Conservation (phyloP, 2,113 vertebrate genomes). For the Grammomys dolichurus region DNA sequence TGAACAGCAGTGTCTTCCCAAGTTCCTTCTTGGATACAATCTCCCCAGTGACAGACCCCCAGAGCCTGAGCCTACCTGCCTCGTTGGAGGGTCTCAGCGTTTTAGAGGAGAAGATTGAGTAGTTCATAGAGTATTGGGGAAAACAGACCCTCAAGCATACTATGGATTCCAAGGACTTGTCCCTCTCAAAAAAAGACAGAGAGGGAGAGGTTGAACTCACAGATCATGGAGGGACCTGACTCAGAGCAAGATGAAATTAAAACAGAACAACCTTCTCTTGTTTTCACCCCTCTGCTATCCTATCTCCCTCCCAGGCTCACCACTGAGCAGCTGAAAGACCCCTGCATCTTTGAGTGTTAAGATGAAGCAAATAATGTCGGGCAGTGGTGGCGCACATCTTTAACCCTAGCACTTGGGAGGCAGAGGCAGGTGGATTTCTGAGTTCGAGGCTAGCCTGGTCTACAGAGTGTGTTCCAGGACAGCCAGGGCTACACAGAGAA, state of each 20-base stretch:
- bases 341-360: not conserved
- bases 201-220: not conserved
- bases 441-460: no score
- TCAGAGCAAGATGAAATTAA: not conserved
- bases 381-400: no score
- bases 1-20: not conserved
- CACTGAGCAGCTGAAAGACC: rapidly evolving
- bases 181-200: not conserved
- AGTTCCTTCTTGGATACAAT: rapidly evolving
- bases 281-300: not conserved
- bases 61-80: not conserved
- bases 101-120: not conserved
- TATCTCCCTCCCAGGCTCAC: not conserved
- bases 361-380: not conserved
- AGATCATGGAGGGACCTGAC: not conserved
- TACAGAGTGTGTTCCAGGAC: no score
- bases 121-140: not conserved
- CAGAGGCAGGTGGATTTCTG: no score
- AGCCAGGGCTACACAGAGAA: no score
- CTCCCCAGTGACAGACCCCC: rapidly evolving
- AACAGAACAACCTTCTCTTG: not conserved
- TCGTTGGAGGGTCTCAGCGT: rapidly evolving
- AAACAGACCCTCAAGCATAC: not conserved
- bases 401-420: no score
- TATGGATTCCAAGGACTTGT: not conserved